Base-by-base conservation (phyloP, 2,113 vertebrate species). In the Taurulus bubalis region DNA sequence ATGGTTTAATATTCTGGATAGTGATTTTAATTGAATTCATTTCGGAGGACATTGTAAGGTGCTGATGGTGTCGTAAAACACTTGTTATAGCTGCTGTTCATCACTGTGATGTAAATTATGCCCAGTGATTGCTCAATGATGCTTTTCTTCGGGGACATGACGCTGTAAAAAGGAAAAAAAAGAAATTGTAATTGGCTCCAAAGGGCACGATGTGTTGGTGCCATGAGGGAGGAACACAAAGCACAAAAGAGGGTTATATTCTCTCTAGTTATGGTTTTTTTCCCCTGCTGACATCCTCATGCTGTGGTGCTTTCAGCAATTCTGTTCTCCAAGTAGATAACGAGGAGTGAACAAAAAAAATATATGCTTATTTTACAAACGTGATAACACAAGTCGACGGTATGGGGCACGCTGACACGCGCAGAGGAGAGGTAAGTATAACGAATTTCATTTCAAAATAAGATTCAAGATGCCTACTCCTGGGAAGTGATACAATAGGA, bases 11-110 rank as follows among this genome's bases (percentile, higher is more conserved):
- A 95, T 93, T 93, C 83, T 83, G 81, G 83, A 88, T 80, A 84
- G 92, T 87, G 67, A 89, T 91, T 95, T 95, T 95, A 93, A 95
- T 94, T 93, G 90, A 95, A 95, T 95, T 93, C 94, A 95, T 94
- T 95, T 93, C 89, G 71, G 92, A 94, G 91, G 91, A 91, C 93
- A 90, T 92, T 91, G 87, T 95, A 92, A 92, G 90, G 82, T 83
- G 83, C 87, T 91, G 94, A 94, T 92, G 89, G 92, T 92, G 91
- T 93, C 93, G 92, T 95, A 95, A 95, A 95, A 90, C 85, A 83
- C 87, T 90, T 91, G 92, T 94, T 95, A 94, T 90, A 87, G 93
- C 91, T 82, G 85, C 89, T 90, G 92, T 94, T 94, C 92, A 94
- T 95, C 93, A 93, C 90, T 82, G 77, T 88, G 91, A 93, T 94